Evolutionary conservation across 2,797 vertebrate genomes (phyloP).

Genomic region (Coregonus suidteri): DNA sequence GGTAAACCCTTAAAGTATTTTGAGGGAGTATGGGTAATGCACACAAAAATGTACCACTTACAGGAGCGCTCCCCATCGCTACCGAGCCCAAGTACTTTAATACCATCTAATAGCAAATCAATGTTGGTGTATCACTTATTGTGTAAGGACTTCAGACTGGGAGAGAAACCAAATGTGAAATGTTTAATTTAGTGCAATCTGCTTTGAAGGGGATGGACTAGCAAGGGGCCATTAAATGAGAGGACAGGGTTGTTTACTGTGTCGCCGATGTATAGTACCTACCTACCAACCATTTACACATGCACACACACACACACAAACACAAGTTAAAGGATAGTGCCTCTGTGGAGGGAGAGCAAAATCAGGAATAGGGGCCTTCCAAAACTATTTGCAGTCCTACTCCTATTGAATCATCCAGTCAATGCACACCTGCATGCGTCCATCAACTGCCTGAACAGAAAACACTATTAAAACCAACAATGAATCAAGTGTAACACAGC

Average conservation of each 20-base stretch:
- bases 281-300: neutral
- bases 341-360: too few species aligned
- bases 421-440: neutral
- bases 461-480: neutral
- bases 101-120: too few species aligned
- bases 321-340: neutral
- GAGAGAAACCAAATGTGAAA: slow-evolving; percentile 42
- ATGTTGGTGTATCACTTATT: slow-evolving; percentile 44
- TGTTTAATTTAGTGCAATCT: slow-evolving; percentile 51
- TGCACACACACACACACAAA: slow-evolving; percentile 4
- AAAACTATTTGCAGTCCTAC: too few species aligned
- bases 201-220: slow-evolving; percentile 29
- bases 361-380: too few species aligned
- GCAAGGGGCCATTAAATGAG: slow-evolving; percentile 41
- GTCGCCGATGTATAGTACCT: neutral
- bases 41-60: slow-evolving; percentile 2
- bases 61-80: too few species aligned
- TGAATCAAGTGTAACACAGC: too few species aligned
- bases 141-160: slow-evolving; percentile 20
- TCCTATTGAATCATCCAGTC: too few species aligned
- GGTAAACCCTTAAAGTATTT: slow-evolving; percentile 9
- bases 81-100: too few species aligned
- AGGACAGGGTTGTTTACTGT: slow-evolving; percentile 13
- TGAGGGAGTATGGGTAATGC: neutral
- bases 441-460: neutral